Base-by-base conservation (phyloP, 2,113 vertebrate genomes). In the Pollachius pollachius region DNA sequence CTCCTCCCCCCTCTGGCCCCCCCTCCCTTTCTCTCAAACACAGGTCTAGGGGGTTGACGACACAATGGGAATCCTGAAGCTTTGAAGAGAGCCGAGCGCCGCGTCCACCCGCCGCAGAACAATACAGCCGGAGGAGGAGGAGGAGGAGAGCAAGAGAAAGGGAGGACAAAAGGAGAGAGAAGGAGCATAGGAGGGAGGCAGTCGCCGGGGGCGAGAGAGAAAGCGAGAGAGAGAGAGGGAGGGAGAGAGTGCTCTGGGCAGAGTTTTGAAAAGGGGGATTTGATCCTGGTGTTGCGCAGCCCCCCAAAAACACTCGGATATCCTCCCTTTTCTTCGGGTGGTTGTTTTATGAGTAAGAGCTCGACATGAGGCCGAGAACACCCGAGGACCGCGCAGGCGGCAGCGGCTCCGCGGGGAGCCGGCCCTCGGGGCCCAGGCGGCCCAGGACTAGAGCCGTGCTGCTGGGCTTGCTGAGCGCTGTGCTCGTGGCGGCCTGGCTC, bases 391-490 rank as follows among this genome's bases (percentile, higher is more conserved):
- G 18, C 27, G 79, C 75, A n/a, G n/a, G n/a, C 69, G 52, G 9
- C 37, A 75, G 80, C 2, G 0, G 25, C 48, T 66, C 58, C 23
- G 85, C 85, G 73, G 83, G 60, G 85, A 91, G 90, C 87, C 84
- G 73, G 88, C 85, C 6, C 88, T 91, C 77, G 5, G 57, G 72
- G 2, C 65, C 72, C 56, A 83, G 69, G 66, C 83, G 74, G 16
- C 73, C 82, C 87, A 93, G 0, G 86, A 90, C 87, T 85, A 73
- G 69, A 76, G 79, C 70, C 37, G 4, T 78, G 74, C 67, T 86
- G 21, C 72, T 92, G 13, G 94, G 92, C 63, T 65, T 93, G 6
- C 62, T 92, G 82, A 82, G 87, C 81, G 87, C 91, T 25, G 91
- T 95, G 84, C 88, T 72, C 5, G 27, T 17, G 9, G 69, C n/a